Conservation (phyloP, 2,888 invertebrate species). For the Periphyllus acericola region DNA sequence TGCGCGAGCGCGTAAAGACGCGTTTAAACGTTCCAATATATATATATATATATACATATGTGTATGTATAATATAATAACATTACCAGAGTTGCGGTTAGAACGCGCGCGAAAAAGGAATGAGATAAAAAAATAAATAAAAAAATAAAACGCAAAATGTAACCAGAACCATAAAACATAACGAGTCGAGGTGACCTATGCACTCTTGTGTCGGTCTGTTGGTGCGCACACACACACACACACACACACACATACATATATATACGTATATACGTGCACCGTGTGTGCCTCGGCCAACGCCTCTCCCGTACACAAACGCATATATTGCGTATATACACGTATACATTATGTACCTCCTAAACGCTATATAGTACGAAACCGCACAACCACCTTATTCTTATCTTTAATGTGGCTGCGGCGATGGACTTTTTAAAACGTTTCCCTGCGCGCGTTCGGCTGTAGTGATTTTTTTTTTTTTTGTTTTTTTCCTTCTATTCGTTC, state of each 20-base stretch:
- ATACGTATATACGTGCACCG: too few species aligned
- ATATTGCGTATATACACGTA: background rate
- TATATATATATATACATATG: too few species aligned
- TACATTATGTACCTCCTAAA: background rate
- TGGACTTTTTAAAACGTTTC: constrained; percentile 3
- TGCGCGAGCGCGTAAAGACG: constrained; percentile 12
- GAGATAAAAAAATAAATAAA: background rate
- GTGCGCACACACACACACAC: too few species aligned
- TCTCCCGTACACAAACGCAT: background rate
- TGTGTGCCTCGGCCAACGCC: constrained; percentile 48
- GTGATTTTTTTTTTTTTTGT: background rate
- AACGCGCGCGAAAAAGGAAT: constrained; percentile 39
- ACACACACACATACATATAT: too few species aligned
- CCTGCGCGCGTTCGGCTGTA: background rate
- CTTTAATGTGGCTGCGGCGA: constrained; percentile 37
- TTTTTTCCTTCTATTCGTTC: background rate
- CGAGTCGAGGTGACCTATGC: constrained; percentile 60
- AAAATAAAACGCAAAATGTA: constrained; percentile 52
- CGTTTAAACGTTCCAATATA: constrained; percentile 35
- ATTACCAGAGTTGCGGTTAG: constrained; percentile 15
- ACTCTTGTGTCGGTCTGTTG: constrained; percentile 48
- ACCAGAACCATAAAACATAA: constrained; percentile 61
- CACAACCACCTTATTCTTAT: constrained; percentile 42
- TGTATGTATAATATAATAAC: too few species aligned
- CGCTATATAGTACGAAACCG: constrained; percentile 24